Base-by-base conservation (phyloP, 2,797 vertebrate genomes). In the Benthosema pterotum region DNA sequence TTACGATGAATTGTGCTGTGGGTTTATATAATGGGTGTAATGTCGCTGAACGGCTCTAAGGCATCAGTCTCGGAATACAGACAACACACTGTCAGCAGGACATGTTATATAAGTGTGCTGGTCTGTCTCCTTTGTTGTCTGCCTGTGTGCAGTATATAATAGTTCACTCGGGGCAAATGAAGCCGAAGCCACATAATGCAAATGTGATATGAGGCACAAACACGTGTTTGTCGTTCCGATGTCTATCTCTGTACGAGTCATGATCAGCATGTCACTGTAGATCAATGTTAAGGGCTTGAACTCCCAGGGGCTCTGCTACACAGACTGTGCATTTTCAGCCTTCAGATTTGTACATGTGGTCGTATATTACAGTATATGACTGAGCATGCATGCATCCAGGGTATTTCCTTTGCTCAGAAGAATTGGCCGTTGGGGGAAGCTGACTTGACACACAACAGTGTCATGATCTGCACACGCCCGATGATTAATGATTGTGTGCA, bases 91-190 rank as follows among this genome's bases (percentile, higher is more conserved):
- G 75, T 79, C 74, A 83, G 77, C 76, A 71, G 65, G 55, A 71
- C 55, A 22, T 2, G 11, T 17, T 50, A 81, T 71, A 60, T 75
- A 87, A 87, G 72, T 65, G 69, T 71, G 60, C 67, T 76, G 67
- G 42, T 72, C 71, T 58, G 42, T 72, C 71, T 58, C 74, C 7
- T 49, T 53, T 69, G 69, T 78, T 15, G 12, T 46, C 45, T n/a
- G 45, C 45, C 45, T 46, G n/a, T n/a, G n/a, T n/a, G 32, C 45
- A 46, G 45, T 15, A 1, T n/a, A n/a, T n/a, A n/a, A n/a, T 46
- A 13, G 45, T 15, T 13, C 12, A 46, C 45, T 38, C 45, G 5
- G n/a, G n/a, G 14, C 45, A 46, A 15, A 46, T 46, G 45, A 46
- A 13, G 45, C n/a, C 45, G 12, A 38, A 38, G 32, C 32, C 32